Base-by-base conservation (phyloP, 2,888 invertebrate species). In the Rotaria magnacalcarata region DNA sequence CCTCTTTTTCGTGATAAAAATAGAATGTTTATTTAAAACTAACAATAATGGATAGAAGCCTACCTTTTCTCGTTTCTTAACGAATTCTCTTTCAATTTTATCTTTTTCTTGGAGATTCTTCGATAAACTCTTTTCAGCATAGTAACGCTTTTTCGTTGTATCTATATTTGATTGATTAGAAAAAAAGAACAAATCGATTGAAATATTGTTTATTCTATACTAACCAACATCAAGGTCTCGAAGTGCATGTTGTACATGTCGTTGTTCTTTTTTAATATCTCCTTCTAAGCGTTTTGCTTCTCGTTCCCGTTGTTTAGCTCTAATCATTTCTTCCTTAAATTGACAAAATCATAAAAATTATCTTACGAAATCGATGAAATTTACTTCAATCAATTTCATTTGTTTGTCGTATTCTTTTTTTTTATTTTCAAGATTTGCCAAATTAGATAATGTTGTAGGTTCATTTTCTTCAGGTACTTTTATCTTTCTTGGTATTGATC, bases 291-390 rank as follows among this genome's bases (percentile, higher is more conserved):
- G 86, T 87, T 90, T 90, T 85, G 90, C 87, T 86, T 90, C 90
- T 85, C 90, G 86, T 87, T 90, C 90, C 84, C 90, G 90, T 87
- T 90, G 90, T 87, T 90, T 90, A 86, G 90, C 90, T 87, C 90
- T 90, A 90, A 90, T 90, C 90, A 90, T 90, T 88, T 90, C 90
- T 85, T 90, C 90, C 90, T 90, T 85, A 8, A 88, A 47, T 80
- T 47, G 3, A 7, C 4, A 80, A 4, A 11, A 47, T 6, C 2
- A n/a, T 6, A 80, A n/a, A 47, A 24, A 0, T 67, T 27, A 14
- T n/a, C 14, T 7, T 27, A 10, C 11, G 14, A 34, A 34, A 34
- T 27, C 11, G 16, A 41, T 67, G 19, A 67, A 43, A 87, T 85
- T 60, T 75, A 90, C 90, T 89, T 90, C 90, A 86, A 90, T 90